Percentiles rank a stretch among this genome's conserved stretches.
These are phyloP conservation scores for Chitala chitala DNA, from an alignment of 2,113 vertebrate species.

Conservation along the genomic window DNA sequence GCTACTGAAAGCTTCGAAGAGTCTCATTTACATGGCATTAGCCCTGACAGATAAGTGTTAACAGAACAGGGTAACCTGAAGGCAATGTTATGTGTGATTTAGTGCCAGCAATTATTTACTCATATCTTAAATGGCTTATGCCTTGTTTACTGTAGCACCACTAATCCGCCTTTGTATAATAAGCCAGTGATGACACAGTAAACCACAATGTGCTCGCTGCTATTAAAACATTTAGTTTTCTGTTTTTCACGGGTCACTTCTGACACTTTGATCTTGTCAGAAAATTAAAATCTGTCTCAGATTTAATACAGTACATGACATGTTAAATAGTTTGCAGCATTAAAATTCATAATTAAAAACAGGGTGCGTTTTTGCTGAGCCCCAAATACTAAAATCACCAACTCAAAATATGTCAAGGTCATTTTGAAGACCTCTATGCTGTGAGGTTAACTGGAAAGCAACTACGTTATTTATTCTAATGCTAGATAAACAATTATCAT, in stretches of 20 bases:
- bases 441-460: slow-evolving; percentile 12
- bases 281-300: neutral
- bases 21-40: slow-evolving; percentile 78
- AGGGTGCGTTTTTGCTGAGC: neutral
- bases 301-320: neutral
- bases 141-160: slow-evolving; percentile 66
- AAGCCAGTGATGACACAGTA: slow-evolving; percentile 35
- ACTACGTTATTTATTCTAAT: slow-evolving; percentile 15
- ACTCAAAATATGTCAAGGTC: slow-evolving; percentile 1
- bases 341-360: neutral
- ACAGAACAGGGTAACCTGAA: slow-evolving; percentile 57
- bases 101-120: slow-evolving; percentile 71
- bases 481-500: slow-evolving; percentile 5
- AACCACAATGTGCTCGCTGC: neutral
- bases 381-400: neutral
- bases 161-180: slow-evolving; percentile 57
- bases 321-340: neutral
- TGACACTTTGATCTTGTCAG: neutral
- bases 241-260: slow-evolving; percentile 21
- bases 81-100: slow-evolving; percentile 67
- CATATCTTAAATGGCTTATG: slow-evolving; percentile 69
- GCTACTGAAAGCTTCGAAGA: slow-evolving; percentile 59
- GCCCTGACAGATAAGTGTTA: slow-evolving; percentile 65
- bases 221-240: slow-evolving; percentile 18
- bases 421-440: neutral